Conservation (phyloP, 2,797 vertebrate genomes). For the Karalla daura region DNA sequence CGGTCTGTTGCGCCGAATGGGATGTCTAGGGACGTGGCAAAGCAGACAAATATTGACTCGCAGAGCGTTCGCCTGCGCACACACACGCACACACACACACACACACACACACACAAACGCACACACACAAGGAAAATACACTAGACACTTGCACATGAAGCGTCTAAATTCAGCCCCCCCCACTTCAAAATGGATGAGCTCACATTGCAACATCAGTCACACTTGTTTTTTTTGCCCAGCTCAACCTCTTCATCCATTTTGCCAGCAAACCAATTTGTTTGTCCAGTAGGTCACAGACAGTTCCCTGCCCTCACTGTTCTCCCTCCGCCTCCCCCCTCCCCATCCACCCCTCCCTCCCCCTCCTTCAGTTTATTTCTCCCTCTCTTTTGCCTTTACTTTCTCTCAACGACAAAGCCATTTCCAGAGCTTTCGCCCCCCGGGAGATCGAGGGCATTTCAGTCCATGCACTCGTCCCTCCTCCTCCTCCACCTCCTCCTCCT, state of each 20-base stretch:
- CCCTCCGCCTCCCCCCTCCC: slow-evolving; percentile 45
- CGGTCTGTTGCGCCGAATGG: slow-evolving; percentile 79
- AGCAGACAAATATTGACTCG: slow-evolving; percentile 86
- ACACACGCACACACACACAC: slow-evolving; percentile 13
- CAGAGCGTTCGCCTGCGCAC: slow-evolving; percentile 42
- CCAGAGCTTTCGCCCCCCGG: slow-evolving; percentile 69
- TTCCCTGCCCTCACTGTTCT: slow-evolving; percentile 63
- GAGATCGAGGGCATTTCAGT: slow-evolving; percentile 75
- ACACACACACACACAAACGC: slow-evolving; percentile 9
- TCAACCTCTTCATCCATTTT: slow-evolving; percentile 83
- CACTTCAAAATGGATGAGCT: slow-evolving; percentile 77
- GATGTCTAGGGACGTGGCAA: slow-evolving; percentile 82
- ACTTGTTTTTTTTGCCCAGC: slow-evolving; percentile 65
- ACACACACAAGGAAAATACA: slow-evolving; percentile 45
- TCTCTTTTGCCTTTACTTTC: slow-evolving; percentile 60
- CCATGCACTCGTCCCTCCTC: slow-evolving; percentile 46
- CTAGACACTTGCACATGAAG: slow-evolving; percentile 64
- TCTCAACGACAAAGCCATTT: slow-evolving; percentile 73
- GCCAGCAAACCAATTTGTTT: slow-evolving; percentile 81
- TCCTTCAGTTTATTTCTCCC: slow-evolving; percentile 54
- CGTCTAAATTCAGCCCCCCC: slow-evolving; percentile 67
- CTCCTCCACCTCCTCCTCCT: slow-evolving; percentile 23
- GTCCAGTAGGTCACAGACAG: slow-evolving; percentile 79
- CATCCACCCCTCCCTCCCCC: slow-evolving; percentile 53
- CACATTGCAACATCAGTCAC: slow-evolving; percentile 74